Evolutionary conservation across 2,888 invertebrate species (phyloP).

Genomic region (Seira ritae): DNA sequence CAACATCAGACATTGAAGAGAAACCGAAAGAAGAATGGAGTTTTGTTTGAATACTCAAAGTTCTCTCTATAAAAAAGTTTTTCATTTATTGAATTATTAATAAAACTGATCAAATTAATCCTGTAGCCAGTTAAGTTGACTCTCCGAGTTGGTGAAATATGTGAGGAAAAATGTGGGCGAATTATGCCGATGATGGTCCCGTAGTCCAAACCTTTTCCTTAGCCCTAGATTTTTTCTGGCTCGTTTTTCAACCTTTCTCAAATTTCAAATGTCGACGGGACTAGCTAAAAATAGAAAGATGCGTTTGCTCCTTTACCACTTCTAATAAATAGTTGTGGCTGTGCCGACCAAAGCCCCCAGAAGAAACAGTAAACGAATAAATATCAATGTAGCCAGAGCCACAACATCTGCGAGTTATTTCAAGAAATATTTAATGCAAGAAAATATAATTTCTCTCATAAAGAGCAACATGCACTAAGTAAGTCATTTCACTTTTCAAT

Average conservation of each 20-base stretch:
- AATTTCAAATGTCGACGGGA: too few species aligned
- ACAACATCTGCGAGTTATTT: too few species aligned
- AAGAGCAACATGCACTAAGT: background rate
- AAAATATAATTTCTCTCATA: slow-evolving; percentile 2
- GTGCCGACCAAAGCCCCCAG: too few species aligned
- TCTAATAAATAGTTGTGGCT: too few species aligned
- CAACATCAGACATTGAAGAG: background rate
- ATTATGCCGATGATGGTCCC: background rate
- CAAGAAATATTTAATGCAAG: background rate
- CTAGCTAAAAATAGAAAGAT: too few species aligned
- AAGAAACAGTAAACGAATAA: too few species aligned
- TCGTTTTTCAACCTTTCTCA: too few species aligned
- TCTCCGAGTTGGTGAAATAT: background rate
- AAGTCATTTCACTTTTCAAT: slow-evolving; percentile 11
- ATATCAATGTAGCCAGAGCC: too few species aligned
- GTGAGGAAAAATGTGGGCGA: background rate
- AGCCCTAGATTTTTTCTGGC: background rate
- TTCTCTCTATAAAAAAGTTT: slow-evolving; percentile 34
- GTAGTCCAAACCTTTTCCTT: slow-evolving; percentile 7
- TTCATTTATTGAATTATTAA: slow-evolving; percentile 51
- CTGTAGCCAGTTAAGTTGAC: slow-evolving; percentile 26
- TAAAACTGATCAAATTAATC: slow-evolving; percentile 49
- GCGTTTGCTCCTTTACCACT: too few species aligned
- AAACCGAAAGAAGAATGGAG: slow-evolving; percentile 17
- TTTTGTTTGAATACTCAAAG: slow-evolving; percentile 33